Evolutionary conservation across 2,888 invertebrate species (phyloP), one percentile per base, ranked within the genome.

Genomic region (Tineola bisselliella): DNA sequence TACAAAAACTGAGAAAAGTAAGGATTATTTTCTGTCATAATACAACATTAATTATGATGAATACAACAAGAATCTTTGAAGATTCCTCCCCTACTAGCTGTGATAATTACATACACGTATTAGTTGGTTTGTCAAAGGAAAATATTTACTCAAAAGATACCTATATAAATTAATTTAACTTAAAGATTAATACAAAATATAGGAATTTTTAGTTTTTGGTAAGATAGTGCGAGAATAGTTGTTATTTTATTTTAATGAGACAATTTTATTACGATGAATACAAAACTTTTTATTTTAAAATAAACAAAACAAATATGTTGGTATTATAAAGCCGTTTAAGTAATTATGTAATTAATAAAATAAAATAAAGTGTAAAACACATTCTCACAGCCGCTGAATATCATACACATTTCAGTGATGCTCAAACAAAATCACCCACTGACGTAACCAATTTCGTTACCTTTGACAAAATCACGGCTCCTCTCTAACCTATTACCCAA

Each of bases 391-490:
- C 2, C 48, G 48, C 13, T 48, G 11, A 48, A 18, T 17, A 10
- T 17, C 2, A 18, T 48, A 48, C 4, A 15, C 18, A 15, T 17
- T 48, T 18, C 54, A 54, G 5, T 25, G 25, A 54, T 54, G 54
- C 44, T 44, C 25, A 30, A 59, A 44, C 69, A 69, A 76, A 80
- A 84, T 83, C 79, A 81, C 78, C 79, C 78, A 79, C 77, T 81
- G 81, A 80, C 81, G 74, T 77, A 82, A 83, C 82, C 84, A 87
- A 84, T 87, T 84, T 84, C 84, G 80, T 83, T 86, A 86, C 86
- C 86, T 87, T 86, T 87, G 84, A 86, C 84, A 81, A 81, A 87
- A 87, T 86, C 84, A 80, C 79, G 74, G 69, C 70, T 68, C 72
- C 75, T 74, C 76, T 72, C 71, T 73, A 75, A 33, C 81, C 79